These are phyloP conservation scores for Steatornis caripensis DNA, from an alignment of 2,113 vertebrate genomes.

Conservation along the genomic window DNA sequence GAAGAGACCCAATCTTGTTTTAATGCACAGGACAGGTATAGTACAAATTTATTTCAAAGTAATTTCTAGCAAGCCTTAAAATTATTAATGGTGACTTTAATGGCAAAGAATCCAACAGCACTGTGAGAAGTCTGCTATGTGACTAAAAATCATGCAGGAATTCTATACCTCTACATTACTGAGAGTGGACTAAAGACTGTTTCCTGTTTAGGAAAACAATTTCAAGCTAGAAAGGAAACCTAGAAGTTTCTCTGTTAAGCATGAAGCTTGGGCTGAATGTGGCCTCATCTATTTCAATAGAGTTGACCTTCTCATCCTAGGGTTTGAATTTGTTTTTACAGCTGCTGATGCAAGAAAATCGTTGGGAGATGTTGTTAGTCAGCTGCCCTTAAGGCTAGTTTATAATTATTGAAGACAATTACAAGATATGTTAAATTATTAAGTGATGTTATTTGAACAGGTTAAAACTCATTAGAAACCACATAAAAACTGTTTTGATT, in stretches of 20 bases:
- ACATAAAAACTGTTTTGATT: slow-evolving; percentile 30
- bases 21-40: not conserved
- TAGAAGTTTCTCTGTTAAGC: not conserved
- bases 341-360: not conserved
- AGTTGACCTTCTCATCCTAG: not conserved
- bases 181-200: not conserved
- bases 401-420: slow-evolving; percentile 40
- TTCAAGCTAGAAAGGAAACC: not conserved
- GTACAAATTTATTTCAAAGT: not conserved
- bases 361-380: slow-evolving; percentile 23
- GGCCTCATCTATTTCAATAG: not conserved
- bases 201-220: not conserved
- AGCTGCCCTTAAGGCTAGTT: slow-evolving; percentile 33
- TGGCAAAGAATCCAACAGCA: not conserved
- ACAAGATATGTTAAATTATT: slow-evolving; percentile 30
- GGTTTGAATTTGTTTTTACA: not conserved
- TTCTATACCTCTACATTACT: not conserved
- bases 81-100: not conserved
- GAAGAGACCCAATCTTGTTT: not conserved
- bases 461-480: slow-evolving; percentile 61
- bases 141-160: not conserved
- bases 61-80: not conserved
- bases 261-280: not conserved
- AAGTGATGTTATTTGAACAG: slow-evolving; percentile 42
- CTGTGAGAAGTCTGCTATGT: not conserved